These are phyloP conservation scores for Sitophilus oryzae DNA, from an alignment of 1,140 invertebrate genomes.

Conservation along the genomic window DNA sequence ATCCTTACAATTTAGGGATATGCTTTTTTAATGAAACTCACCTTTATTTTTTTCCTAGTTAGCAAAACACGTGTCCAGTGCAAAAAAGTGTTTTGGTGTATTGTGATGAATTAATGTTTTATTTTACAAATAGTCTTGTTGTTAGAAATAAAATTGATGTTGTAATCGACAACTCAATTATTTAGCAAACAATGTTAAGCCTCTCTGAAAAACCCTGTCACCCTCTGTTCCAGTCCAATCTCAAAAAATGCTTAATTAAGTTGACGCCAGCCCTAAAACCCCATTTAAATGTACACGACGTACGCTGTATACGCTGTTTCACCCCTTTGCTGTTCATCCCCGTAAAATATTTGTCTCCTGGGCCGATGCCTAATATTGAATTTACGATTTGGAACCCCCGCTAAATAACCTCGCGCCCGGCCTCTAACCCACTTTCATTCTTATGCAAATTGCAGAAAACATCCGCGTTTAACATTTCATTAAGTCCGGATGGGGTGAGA, in stretches of 20 bases:
- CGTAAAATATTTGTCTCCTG: slow-evolving; percentile 24
- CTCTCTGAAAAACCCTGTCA: slow-evolving; percentile 10
- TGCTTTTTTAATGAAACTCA: no score
- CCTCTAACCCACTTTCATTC: slow-evolving; percentile 23
- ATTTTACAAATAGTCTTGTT: no score
- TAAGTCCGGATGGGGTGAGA: neutral
- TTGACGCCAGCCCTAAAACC: slow-evolving; percentile 18
- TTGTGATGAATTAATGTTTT: no score
- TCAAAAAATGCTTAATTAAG: slow-evolving; percentile 22
- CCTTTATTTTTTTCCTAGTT: no score
- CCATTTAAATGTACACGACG: slow-evolving; percentile 26
- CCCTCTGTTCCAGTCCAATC: slow-evolving; percentile 2
- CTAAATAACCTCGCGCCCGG: slow-evolving; percentile 10
- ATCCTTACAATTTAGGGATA: no score
- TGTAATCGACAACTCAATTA: slow-evolving; percentile 19
- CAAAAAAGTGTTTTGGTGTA: no score
- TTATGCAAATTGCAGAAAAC: slow-evolving; percentile 23
- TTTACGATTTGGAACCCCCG: slow-evolving; percentile 17
- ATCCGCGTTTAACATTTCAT: slow-evolving; percentile 14
- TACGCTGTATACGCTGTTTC: slow-evolving; percentile 12
- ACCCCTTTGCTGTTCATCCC: slow-evolving; percentile 16
- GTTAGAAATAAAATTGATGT: no score
- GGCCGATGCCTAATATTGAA: slow-evolving; percentile 25
- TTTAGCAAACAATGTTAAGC: slow-evolving; percentile 16
- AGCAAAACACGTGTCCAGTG: no score